Evolutionary conservation across 2,888 invertebrate genomes (phyloP).

Genomic region (Tetranychus truncatus): DNA sequence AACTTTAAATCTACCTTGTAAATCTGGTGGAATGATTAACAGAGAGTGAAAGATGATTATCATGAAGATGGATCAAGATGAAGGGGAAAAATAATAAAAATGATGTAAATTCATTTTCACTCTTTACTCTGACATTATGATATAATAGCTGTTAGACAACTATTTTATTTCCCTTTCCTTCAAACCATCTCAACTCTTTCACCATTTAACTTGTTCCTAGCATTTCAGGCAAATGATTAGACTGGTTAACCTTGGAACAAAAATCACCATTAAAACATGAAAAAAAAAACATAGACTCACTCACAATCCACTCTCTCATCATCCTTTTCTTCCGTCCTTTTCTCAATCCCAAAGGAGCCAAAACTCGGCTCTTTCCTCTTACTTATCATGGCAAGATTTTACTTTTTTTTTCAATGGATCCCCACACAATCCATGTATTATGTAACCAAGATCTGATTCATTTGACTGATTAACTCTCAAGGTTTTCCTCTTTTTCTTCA

Average conservation of each 20-base stretch:
- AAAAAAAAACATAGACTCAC: not conserved
- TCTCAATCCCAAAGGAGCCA: not conserved
- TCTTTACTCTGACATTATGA: not conserved
- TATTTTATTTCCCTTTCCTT: not conserved
- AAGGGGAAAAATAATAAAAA: not conserved
- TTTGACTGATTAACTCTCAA: not conserved
- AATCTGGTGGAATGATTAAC: not conserved
- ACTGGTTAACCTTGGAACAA: not conserved
- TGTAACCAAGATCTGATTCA: not conserved
- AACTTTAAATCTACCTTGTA: not conserved
- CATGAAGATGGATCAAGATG: not conserved
- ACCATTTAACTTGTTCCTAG: not conserved
- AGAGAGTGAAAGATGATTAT: not conserved
- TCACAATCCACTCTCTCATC: not conserved
- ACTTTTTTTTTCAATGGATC: not conserved
- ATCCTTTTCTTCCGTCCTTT: not conserved
- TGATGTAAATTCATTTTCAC: not conserved
- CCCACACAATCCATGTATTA: not conserved
- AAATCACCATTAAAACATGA: not conserved
- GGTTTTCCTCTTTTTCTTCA: not conserved
- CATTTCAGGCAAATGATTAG: not conserved
- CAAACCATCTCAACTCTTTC: not conserved
- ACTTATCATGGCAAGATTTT: not conserved
- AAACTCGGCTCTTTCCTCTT: not conserved
- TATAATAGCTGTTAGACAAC: constrained; percentile 1